Conservation (phyloP, 2,797 vertebrate species). For the Protosalanx chinensis region DNA sequence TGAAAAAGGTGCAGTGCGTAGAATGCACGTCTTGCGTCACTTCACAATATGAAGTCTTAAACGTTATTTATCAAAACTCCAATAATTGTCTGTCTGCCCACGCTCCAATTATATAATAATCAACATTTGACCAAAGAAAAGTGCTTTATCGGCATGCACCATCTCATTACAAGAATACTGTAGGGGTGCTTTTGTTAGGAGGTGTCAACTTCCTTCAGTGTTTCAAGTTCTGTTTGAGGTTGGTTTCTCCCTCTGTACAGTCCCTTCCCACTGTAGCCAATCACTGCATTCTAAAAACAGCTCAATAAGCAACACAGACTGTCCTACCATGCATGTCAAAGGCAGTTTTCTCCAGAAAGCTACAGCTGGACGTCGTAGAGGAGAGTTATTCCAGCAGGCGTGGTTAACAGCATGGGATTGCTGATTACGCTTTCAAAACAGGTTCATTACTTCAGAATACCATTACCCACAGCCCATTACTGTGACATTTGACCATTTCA, state of each 20-base stretch:
- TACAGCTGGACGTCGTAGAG: neutral
- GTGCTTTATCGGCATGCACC: neutral
- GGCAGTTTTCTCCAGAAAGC: neutral
- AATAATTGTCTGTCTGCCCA: neutral
- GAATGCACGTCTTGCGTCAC: no score
- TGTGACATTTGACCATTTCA: neutral
- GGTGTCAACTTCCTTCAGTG: conserved; percentile 2
- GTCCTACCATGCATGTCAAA: neutral
- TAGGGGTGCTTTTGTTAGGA: neutral
- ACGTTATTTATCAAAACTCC: neutral
- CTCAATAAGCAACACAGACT: neutral
- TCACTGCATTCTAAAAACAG: conserved; percentile 5
- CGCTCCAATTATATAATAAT: neutral
- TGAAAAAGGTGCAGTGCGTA: no score
- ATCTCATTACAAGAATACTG: neutral
- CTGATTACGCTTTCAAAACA: neutral
- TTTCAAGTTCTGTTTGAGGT: neutral
- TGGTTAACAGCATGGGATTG: neutral
- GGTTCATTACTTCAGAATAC: no score
- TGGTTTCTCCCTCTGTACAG: neutral
- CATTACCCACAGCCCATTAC: no score
- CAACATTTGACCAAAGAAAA: neutral
- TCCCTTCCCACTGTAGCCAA: conserved; percentile 5
- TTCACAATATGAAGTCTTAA: neutral
- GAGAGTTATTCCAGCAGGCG: neutral